Conservation (phyloP, 1,140 invertebrate species). For the Papilio polyxenes region DNA sequence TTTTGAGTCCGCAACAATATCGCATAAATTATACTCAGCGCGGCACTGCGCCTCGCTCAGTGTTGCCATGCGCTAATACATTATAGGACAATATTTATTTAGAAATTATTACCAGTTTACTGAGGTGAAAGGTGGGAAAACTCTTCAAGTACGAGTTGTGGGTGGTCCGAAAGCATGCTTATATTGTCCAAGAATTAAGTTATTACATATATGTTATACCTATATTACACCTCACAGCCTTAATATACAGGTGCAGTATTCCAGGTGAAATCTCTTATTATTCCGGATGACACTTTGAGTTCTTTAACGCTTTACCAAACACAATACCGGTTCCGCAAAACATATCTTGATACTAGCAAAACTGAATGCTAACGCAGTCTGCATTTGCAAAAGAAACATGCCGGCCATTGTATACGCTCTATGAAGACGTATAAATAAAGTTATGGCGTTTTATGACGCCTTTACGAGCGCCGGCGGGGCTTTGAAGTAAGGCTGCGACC, state of each 20-base stretch:
- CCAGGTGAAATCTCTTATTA: neutral
- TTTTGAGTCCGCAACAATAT: conserved; percentile 14
- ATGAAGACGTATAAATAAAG: conserved; percentile 65
- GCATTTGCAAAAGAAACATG: conserved; percentile 42
- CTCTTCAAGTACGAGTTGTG: neutral
- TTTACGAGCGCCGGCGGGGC: conserved; percentile 62
- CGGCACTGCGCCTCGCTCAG: neutral
- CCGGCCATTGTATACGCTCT: conserved; percentile 46
- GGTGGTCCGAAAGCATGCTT: neutral
- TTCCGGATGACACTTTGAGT: neutral
- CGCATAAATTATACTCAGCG: conserved; percentile 15
- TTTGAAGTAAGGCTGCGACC: conserved; percentile 53
- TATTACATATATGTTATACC: neutral
- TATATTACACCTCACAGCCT: neutral
- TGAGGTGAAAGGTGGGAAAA: neutral
- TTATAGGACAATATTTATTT: conserved; percentile 20
- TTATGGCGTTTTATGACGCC: conserved; percentile 55
- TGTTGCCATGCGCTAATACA: neutral
- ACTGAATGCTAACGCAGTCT: neutral
- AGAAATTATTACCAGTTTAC: conserved; percentile 1
- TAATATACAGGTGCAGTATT: neutral
- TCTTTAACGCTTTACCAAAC: too few relatives aligned
- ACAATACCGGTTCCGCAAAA: neutral
- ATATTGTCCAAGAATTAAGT: conserved; percentile 13
- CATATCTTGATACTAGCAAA: neutral